Evolutionary conservation across 2,113 vertebrate species (phyloP), one percentile per base, ranked within the genome.

Genomic region (Chinchilla lanigera): DNA sequence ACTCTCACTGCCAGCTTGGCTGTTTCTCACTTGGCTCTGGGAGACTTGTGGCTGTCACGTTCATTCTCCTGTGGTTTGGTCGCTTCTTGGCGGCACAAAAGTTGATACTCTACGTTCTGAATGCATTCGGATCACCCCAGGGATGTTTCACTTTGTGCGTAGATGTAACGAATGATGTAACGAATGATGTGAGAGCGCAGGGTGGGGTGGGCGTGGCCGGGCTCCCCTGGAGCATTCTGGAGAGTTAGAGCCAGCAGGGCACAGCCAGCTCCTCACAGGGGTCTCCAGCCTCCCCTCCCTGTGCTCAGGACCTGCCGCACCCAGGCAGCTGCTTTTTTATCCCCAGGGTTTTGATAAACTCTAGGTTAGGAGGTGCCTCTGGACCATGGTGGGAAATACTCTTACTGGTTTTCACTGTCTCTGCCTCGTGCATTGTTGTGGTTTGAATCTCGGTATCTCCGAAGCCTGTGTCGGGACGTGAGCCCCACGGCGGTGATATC

Each of bases 291-390:
- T 63, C 33, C 26, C 67, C 26, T 14, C 9, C 4, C 10, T 60
- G 16, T 58, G 5, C 44, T 65, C 73, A 86, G 82, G n/a, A 44
- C 19, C 24, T n/a, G 22, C 11, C 30, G 13, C 11, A 73, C 1
- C 10, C 17, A 56, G 50, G 80, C 77, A 26, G 50, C 86, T 85
- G 47, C 67, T 88, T 87, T 13, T 58, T 50, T 58, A 17, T 81
- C 65, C 33, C 56, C 89, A 61, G 5, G 41, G 50, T 95, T 86
- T 77, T 71, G 38, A 95, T 65, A 91, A 95, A 58, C 60, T 65
- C 1, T 24, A 38, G 8, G 20, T 73, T 14, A 83, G 84, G 14
- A 30, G 33, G 12, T 52, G 14, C 10, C 69, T 88, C 61, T 17
- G 86, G n/a, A 75, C 83, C 1, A 14, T 86, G 65, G 50, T 86